A percentile compares a stretch with the other conserved stretches of the same genome.
Evolutionary conservation across 2,888 invertebrate genomes (phyloP).

Genomic region (Frankliniella fusca): DNA sequence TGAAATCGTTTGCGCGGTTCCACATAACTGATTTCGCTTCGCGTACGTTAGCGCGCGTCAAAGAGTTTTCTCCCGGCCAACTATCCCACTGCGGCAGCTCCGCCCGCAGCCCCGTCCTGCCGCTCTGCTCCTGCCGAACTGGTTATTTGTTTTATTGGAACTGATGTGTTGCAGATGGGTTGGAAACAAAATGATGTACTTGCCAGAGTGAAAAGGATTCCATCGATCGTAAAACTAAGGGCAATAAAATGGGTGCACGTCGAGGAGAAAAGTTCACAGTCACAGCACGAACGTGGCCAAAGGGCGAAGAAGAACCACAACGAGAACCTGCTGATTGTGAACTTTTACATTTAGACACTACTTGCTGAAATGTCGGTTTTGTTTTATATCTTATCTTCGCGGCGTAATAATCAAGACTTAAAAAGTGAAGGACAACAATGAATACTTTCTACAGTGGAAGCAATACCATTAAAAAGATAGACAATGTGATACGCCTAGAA

Average conservation of each 20-base stretch:
- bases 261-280: no score
- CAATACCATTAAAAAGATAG: neutral
- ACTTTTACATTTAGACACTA: neutral
- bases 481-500: no score
- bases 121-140: no score
- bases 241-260: neutral
- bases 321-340: neutral
- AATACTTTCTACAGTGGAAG: neutral
- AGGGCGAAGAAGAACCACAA: neutral
- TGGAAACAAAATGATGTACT: no score
- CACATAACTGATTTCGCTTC: neutral
- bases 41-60: neutral
- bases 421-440: neutral
- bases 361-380: neutral
- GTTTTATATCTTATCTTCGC: no score
- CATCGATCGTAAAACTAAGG: neutral
- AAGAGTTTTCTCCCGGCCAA: no score
- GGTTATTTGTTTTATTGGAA: no score
- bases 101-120: no score
- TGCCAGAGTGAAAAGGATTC: neutral
- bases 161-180: no score
- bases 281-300: neutral
- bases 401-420: no score
- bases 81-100: no score
- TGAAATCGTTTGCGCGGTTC: constrained; percentile 6